These are phyloP conservation scores for Eurystomus glaucurus DNA, from an alignment of 2,797 vertebrate genomes.

Conservation along the genomic window DNA sequence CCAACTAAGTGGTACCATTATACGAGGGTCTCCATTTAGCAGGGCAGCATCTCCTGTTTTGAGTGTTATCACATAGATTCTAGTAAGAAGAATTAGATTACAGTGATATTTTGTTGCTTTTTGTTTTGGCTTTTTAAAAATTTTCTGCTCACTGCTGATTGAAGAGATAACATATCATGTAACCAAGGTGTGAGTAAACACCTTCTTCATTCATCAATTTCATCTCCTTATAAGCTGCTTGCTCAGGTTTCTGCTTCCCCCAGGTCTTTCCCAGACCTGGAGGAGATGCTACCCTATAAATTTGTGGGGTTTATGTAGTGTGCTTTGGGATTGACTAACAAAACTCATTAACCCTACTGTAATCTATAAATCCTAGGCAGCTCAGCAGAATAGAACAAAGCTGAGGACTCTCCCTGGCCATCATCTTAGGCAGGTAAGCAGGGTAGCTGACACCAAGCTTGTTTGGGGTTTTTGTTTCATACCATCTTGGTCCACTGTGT, in stretches of 20 bases:
- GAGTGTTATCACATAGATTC: background rate
- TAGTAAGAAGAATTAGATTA: background rate
- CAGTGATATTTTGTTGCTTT: background rate
- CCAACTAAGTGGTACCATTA: background rate
- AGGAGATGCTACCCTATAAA: background rate
- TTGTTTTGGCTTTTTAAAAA: background rate
- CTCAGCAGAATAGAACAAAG: background rate
- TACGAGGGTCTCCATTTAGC: background rate
- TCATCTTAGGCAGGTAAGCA: background rate
- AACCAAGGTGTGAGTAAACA: background rate
- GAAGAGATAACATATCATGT: background rate
- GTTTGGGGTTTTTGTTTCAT: background rate
- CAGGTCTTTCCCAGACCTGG: background rate
- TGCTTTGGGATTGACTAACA: background rate
- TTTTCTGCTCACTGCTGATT: background rate
- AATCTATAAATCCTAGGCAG: background rate
- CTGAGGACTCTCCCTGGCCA: background rate
- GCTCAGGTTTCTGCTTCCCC: background rate
- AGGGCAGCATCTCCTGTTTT: background rate
- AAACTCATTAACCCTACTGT: background rate
- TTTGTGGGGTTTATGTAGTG: background rate
- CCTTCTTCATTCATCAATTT: conserved; percentile 1
- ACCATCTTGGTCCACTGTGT: background rate
- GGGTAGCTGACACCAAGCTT: background rate
- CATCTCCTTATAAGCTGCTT: background rate